phyloP scores from a whole-genome alignment of 1,140 invertebrate species.

The Anoplophora glabripennis region DNA sequence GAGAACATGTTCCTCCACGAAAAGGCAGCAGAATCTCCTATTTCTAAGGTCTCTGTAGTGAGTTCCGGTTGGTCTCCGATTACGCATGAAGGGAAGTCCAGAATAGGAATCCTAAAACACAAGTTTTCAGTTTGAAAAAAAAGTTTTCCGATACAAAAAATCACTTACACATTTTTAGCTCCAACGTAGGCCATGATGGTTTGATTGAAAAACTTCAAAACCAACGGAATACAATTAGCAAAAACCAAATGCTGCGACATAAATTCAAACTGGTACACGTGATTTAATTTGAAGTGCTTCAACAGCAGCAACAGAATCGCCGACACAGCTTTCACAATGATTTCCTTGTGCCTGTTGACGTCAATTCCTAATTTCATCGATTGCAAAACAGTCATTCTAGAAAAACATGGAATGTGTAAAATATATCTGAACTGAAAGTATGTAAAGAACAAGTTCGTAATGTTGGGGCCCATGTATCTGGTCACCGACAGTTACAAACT shows the following conservation, averaged over 20 bases:
- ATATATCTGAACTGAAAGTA: too few species aligned
- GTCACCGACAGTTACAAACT: too few species aligned
- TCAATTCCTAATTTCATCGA: conserved; percentile 96
- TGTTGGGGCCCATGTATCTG: too few species aligned
- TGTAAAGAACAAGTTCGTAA: too few species aligned
- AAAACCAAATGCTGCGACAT: conserved; percentile 99
- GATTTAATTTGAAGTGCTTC: conserved; percentile 99
- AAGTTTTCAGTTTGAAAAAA: conserved; percentile 7
- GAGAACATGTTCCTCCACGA: conserved; percentile 99
- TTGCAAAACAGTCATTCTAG: conserved; percentile 86
- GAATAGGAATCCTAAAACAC: conserved; percentile 74
- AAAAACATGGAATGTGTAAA: not conserved
- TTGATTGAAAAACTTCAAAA: conserved; percentile 99
- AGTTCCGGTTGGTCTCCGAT: conserved; percentile 94
- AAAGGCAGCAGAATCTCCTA: conserved; percentile 81
- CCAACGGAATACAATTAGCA: conserved; percentile 98
- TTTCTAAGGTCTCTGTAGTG: conserved; percentile 89
- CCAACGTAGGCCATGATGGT: conserved; percentile 95
- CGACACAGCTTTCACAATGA: conserved; percentile 97
- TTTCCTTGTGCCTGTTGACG: conserved; percentile 98
- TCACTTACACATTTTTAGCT: conserved; percentile 70
- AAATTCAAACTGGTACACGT: conserved; percentile 99
- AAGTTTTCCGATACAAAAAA: not conserved
- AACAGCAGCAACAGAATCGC: conserved; percentile 88
- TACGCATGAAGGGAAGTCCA: conserved; percentile 95